Evolutionary conservation across 2,888 invertebrate species (phyloP), one percentile per base, ranked within the genome.

Genomic region (Metellina segmentata): DNA sequence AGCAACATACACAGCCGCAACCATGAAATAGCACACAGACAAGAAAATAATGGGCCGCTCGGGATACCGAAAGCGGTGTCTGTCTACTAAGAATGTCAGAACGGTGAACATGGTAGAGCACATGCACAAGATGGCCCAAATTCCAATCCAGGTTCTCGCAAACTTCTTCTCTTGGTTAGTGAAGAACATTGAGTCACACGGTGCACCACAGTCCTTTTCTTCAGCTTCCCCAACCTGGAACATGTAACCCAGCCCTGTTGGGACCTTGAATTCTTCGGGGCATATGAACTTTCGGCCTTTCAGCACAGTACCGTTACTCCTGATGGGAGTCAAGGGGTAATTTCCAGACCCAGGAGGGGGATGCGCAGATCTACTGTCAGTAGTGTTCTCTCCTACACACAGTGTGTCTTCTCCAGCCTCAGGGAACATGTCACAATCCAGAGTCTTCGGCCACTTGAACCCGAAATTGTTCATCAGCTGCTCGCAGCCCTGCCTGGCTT

Each of bases 41-140:
- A 99, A 96, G 95, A 99, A 99, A 94, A 99, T 98, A 93, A 99
- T 99, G 2, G 99, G 99, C 93, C 99, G 96, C 95, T 99, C 99
- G 13, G 99, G 99, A 95, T 99, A 99, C 75, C 98, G 97, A 95
- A 99, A 99, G 94, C 99, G 96, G 94, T 98, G 97, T 92, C 98
- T 98, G 95, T 99, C 99, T 93, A 99, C 97, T 93, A 98, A 96
- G 95, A 98, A 99, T 9, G 99, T 99, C 72, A 95, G 93, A 6
- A 96, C 95, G 0, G 96, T 96, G 95, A 99, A 99, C 90, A 98
- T 96, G 94, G 99, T 99, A 94, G 99, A 98, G 6, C 97, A 96
- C 71, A 98, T 96, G 95, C 99, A 99, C 78, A 98, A 95, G 78
- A 97, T 96, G 6, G 99, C 98, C 98, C 98, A 98, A 82, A 97